A percentile compares a stretch with the other conserved stretches of the same genome.
phyloP scores from a whole-genome alignment of 2,888 invertebrate genomes.

The Agrotis clavis region DNA sequence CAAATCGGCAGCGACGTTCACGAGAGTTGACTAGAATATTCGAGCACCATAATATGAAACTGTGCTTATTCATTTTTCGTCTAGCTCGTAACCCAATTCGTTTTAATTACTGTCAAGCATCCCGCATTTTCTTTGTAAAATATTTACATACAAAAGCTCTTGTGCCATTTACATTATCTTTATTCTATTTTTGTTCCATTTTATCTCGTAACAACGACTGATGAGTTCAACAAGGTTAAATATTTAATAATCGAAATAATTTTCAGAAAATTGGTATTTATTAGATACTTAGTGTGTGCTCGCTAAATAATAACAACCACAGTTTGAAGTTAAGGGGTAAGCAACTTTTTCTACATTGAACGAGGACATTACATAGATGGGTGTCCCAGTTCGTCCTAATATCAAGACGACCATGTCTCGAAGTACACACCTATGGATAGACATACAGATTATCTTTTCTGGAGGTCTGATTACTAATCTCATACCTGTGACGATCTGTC shows the following conservation, averaged over 20 bases:
- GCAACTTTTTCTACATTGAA: neutral
- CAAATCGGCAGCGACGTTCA: no score
- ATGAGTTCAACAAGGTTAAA: slow-evolving; percentile 20
- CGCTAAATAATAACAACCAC: neutral
- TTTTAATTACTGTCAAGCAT: slow-evolving; percentile 38
- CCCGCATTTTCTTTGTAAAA: slow-evolving; percentile 48
- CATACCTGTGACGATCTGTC: no score
- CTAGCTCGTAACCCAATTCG: slow-evolving; percentile 31
- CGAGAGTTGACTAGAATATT: neutral
- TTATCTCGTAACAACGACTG: slow-evolving; percentile 31
- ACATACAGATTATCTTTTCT: no score
- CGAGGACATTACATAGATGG: neutral
- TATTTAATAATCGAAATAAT: slow-evolving; percentile 6
- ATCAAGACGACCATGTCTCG: neutral
- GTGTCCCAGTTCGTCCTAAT: neutral
- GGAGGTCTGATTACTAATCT: no score
- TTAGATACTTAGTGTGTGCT: neutral
- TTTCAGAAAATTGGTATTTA: slow-evolving; percentile 2
- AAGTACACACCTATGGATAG: neutral
- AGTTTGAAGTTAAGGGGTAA: neutral
- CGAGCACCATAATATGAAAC: neutral
- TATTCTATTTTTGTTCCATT: slow-evolving; percentile 32
- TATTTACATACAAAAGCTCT: slow-evolving; percentile 50
- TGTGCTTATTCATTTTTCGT: slow-evolving; percentile 20
- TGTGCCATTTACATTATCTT: slow-evolving; percentile 31